Conservation (phyloP, 2,797 vertebrate species). For the Propithecus perrieri region DNA sequence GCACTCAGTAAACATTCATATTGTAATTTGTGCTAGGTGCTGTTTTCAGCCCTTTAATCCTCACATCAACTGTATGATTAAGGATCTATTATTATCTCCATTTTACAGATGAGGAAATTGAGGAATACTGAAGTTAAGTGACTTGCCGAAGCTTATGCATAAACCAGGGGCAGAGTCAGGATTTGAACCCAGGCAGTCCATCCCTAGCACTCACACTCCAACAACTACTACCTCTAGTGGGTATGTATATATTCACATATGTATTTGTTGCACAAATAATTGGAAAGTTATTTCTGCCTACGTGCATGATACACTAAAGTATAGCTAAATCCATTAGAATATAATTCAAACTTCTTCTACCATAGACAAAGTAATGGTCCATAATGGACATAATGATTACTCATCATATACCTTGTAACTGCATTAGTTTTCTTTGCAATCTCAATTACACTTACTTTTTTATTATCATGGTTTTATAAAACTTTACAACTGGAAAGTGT, state of each 20-base stretch:
- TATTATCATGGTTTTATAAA: constrained; percentile 9
- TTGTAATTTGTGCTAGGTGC: not conserved
- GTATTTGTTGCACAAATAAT: not conserved
- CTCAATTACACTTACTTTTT: not conserved
- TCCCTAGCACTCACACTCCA: not conserved
- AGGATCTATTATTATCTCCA: not conserved
- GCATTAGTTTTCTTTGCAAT: constrained; percentile 22
- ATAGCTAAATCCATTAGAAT: not conserved
- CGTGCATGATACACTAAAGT: not conserved
- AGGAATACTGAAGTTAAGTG: not conserved
- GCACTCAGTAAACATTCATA: not conserved
- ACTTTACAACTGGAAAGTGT: not conserved
- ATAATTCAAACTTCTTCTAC: constrained; percentile 27
- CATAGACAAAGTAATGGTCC: not conserved
- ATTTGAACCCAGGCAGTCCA: not conserved
- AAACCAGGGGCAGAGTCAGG: not conserved
- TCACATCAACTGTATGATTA: not conserved
- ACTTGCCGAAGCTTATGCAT: not conserved
- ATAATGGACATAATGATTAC: not conserved
- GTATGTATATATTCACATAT: not conserved
- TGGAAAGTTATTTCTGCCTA: not conserved
- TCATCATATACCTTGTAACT: not conserved
- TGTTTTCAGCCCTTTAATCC: not conserved
- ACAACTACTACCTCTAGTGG: not conserved
- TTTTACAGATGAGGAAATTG: not conserved